Base-by-base conservation (phyloP, 2,888 invertebrate genomes). In the Leptopilina myrica region DNA sequence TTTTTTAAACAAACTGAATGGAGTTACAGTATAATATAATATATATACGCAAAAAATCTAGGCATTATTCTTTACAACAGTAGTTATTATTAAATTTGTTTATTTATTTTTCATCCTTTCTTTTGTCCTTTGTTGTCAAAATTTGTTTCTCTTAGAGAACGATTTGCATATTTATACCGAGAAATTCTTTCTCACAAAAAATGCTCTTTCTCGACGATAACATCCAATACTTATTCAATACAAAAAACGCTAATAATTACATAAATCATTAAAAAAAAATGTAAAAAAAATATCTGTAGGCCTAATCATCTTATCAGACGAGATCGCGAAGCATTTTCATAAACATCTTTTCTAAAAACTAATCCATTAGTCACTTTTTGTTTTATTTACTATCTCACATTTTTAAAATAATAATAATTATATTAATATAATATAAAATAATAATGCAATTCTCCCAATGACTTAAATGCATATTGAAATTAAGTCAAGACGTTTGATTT, bases 21-120 rank as follows among this genome's bases (percentile, higher is more conserved):
- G 84, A 88, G 87, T 89, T 90, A 90, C 89, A 89, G 85, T 90
- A 90, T 86, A 90, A 89, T 90, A 86, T 82, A 43, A 43, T 43
- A 43, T 43, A 33, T 33, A 89, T 89, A 88, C 88, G 87, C 86
- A 89, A 90, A 89, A 43, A 88, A 83, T 89, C 89, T 90, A 89
- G 89, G 88, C 90, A 86, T 89, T 87, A 87, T 88, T 49, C 87
- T 89, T 89, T 88, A 90, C 89, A 90, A 89, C 88, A 88, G 89
- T 89, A 73, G 73, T 89, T 85, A 87, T 89, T 86, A 86, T 85
- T 84, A 81, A 86, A 82, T 86, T 84, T 76, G 83, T 84, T 67
- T 43, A 53, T 67, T 64, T 46, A 43, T 65, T 76, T 76, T 76
- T 49, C 46, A 8, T 64, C 15, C 64, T 67, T 81, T 73, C 12